A percentile compares a stretch with the other conserved stretches of the same genome.
phyloP scores from a whole-genome alignment of 2,888 invertebrate species.

The Zygaena filipendulae region DNA sequence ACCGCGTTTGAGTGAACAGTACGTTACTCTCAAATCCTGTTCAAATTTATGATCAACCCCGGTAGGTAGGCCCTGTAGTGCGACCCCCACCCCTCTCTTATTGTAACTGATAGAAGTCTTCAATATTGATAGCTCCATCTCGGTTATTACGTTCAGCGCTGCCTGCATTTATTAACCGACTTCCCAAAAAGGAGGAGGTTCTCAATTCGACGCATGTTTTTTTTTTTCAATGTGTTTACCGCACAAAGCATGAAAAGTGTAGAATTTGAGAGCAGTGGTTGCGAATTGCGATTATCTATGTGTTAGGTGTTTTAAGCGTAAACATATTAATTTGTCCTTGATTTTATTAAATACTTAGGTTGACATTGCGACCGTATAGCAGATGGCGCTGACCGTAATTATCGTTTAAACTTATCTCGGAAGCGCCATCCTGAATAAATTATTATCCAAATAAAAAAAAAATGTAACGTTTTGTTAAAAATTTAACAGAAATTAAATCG shows the following conservation, averaged over 20 bases:
- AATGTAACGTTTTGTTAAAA: slow-evolving; percentile 18
- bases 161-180: slow-evolving; percentile 31
- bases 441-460: no score
- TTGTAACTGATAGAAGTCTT: not conserved
- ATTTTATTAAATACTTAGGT: no score
- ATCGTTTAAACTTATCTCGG: slow-evolving; percentile 26
- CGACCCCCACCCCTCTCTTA: not conserved
- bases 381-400: slow-evolving; percentile 59
- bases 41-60: slow-evolving; percentile 27
- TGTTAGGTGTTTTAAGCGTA: no score
- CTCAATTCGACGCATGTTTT: slow-evolving; percentile 14
- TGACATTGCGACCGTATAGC: no score
- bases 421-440: slow-evolving; percentile 64
- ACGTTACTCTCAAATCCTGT: slow-evolving; percentile 40
- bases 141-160: slow-evolving; percentile 46
- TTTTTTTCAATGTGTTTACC: no score
- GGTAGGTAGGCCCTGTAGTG: slow-evolving; percentile 25
- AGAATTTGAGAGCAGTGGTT: slow-evolving; percentile 53
- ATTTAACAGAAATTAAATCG: no score
- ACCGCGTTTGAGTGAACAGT: slow-evolving; percentile 25
- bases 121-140: no score
- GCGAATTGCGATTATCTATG: no score
- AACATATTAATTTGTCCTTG: no score
- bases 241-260: no score
- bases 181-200: no score